These are phyloP conservation scores for Sinocyclocheilus anophthalmus DNA, from an alignment of 2,113 vertebrate genomes.

Conservation along the genomic window DNA sequence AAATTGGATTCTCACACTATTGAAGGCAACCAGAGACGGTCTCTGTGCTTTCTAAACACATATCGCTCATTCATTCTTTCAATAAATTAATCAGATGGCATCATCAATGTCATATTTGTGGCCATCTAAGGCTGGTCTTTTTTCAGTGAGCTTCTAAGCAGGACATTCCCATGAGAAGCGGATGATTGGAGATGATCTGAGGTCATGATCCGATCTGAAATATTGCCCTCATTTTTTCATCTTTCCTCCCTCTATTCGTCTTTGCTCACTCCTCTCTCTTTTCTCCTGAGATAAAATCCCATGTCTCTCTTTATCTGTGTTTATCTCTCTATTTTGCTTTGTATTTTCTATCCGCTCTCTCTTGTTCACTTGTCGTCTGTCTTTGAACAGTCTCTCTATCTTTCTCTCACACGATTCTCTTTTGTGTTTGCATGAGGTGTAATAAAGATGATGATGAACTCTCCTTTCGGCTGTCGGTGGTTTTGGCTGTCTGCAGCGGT, in stretches of 20 bases:
- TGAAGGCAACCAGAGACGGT: constrained; percentile 33
- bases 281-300: background rate
- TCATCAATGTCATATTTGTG: no score
- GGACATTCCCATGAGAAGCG: no score
- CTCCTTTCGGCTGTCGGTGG: background rate
- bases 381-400: background rate
- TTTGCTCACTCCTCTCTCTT: background rate
- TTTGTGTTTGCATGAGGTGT: background rate
- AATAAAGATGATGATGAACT: constrained; percentile 6
- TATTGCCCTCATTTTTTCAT: background rate
- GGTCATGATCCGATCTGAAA: no score
- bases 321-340: background rate
- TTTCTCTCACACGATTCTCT: background rate
- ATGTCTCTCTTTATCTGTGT: constrained; percentile 3
- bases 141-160: no score
- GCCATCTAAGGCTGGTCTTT: no score
- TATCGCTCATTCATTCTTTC: background rate
- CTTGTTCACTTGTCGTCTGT: background rate
- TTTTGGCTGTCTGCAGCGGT: background rate
- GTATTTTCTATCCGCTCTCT: background rate
- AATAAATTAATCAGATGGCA: no score
- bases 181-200: no score
- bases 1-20: constrained; percentile 64
- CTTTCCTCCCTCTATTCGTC: background rate
- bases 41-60: background rate